phyloP scores from a whole-genome alignment of 2,888 invertebrate species.

The Aquatica leii region DNA sequence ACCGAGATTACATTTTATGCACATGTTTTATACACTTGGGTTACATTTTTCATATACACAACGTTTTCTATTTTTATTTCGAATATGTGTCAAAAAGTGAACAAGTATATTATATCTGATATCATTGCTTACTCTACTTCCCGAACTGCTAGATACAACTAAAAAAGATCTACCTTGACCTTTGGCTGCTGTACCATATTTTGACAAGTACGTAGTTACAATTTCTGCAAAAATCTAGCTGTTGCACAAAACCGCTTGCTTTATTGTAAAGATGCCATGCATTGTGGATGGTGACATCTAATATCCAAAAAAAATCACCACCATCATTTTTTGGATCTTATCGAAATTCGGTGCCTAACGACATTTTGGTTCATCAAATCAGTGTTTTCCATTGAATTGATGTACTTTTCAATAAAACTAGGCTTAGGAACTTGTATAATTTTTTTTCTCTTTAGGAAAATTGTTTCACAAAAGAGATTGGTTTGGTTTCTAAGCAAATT shows the following conservation, averaged over 20 bases:
- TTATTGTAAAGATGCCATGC: conserved; percentile 7
- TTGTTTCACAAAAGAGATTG: no score
- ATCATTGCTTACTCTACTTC: conserved; percentile 32
- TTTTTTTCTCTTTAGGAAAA: no score
- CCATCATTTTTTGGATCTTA: conserved; percentile 7
- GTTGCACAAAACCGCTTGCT: neutral
- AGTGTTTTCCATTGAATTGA: neutral
- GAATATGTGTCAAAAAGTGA: conserved; percentile 29
- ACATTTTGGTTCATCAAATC: neutral
- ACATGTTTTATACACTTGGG: conserved; percentile 33
- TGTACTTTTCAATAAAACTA: conserved; percentile 4
- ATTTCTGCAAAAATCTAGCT: conserved; percentile 1
- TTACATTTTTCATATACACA: conserved; percentile 39
- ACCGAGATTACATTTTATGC: conserved; percentile 37
- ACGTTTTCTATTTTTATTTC: conserved; percentile 34
- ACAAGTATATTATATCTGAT: conserved; percentile 34
- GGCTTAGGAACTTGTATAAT: conserved; percentile 9
- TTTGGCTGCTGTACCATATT: neutral
- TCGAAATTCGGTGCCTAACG: neutral
- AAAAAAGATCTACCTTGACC: neutral
- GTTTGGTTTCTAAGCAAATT: neutral
- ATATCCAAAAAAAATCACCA: conserved; percentile 1
- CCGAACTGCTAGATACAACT: conserved; percentile 11
- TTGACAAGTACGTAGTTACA: neutral
- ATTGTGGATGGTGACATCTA: conserved; percentile 2